These are phyloP conservation scores for Leptinotarsa undecemlineata DNA, from an alignment of 1,140 invertebrate genomes.

Conservation along the genomic window DNA sequence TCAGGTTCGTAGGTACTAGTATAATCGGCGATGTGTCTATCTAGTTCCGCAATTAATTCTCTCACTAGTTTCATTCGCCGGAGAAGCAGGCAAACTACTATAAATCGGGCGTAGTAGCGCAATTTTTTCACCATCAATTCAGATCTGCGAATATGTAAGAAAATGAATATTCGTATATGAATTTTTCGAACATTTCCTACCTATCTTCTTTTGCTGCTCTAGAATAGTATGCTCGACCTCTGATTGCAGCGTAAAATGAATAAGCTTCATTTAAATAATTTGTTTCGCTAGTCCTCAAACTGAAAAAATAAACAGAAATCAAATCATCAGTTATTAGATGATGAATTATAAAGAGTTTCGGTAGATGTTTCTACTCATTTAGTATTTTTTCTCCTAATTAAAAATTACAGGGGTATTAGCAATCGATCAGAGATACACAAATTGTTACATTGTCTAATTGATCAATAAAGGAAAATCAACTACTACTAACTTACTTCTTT, in stretches of 20 bases:
- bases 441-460: too few species aligned
- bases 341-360: neutral
- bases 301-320: conserved; percentile 48
- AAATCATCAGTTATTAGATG: neutral
- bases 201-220: conserved; percentile 91
- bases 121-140: conserved; percentile 98
- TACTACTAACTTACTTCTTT: too few species aligned
- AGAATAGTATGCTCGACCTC: conserved; percentile 92
- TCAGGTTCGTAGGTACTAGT: conserved; percentile 94
- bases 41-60: conserved; percentile 89
- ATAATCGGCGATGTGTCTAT: conserved; percentile 91
- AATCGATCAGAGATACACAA: too few species aligned
- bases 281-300: conserved; percentile 91
- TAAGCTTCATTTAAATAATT: conserved; percentile 95
- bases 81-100: conserved; percentile 91
- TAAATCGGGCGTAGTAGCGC: conserved; percentile 94
- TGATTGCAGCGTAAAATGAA: conserved; percentile 95
- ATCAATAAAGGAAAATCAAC: too few species aligned
- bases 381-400: neutral
- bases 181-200: conserved; percentile 50
- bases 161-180: neutral
- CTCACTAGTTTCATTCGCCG: conserved; percentile 93
- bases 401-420: too few species aligned
- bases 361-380: neutral
- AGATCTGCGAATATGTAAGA: conserved; percentile 61